Evolutionary conservation across 2,888 invertebrate genomes (phyloP), one percentile per base, ranked within the genome.

Genomic region (Cataglyphis rosenhaueri): DNA sequence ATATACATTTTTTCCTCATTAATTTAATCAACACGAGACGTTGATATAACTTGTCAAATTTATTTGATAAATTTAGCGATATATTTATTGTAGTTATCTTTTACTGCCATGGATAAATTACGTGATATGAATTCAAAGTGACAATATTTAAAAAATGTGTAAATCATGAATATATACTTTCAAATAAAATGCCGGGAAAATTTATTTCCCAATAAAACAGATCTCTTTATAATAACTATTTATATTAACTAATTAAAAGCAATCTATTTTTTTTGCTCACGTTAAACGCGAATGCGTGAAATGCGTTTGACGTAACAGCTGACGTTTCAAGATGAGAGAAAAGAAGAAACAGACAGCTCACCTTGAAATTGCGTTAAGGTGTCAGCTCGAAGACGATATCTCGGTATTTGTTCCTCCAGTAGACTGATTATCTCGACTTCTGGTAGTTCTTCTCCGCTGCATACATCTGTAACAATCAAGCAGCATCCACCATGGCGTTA

Each of bases 391-490:
- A 99, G 96, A 94, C 97, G 97, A 95, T 99, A 99, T 94, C 97
- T 97, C 76, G 99, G 99, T 95, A 99, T 98, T 95, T 98, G 98
- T 95, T 99, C 99, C 95, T 98, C 98, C 91, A 99, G 96, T 91
- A 99, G 96, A 95, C 98, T 98, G 95, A 99, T 97, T 93, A 99
- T 98, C 96, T 99, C 99, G 93, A 99, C 98, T 96, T 99, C 99
- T 87, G 98, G 98, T 95, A 98, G 96, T 95, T 98, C 97, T 95
- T 97, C 98, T 95, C 97, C 97, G 95, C 97, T 98, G 96, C 98
- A 98, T 95, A 99, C 96, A 95, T 98, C 98, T 98, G 96, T 85
- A 96, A 96, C 92, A 82, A 70, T 62, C 73, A 70, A 35, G 41
- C 78, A 79, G 78, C 78, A 71, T 79, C 78, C 78, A 57, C 52